Percentiles rank a stretch among this genome's conserved stretches.
These are phyloP conservation scores for Diloba caeruleocephala DNA, from an alignment of 2,888 invertebrate genomes.

Conservation along the genomic window DNA sequence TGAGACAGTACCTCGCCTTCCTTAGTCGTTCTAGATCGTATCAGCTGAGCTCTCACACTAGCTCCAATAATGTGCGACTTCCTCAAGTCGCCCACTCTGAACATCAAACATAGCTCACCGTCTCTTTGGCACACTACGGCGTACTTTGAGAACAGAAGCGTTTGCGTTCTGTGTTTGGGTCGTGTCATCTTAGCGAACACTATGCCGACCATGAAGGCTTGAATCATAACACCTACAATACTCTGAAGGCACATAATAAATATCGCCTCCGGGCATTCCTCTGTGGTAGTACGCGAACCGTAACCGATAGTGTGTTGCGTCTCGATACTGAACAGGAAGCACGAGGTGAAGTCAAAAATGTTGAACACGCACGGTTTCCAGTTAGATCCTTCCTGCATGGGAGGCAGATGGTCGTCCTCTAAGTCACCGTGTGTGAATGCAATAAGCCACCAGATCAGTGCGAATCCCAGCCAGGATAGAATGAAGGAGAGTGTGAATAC, in stretches of 20 bases:
- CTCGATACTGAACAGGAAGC: constrained; percentile 97
- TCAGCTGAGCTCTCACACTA: constrained; percentile 94
- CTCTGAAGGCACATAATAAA: constrained; percentile 97
- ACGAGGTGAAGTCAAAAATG: constrained; percentile 94
- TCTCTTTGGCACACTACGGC: constrained; percentile 96
- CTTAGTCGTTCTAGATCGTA: constrained; percentile 94
- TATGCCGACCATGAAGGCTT: constrained; percentile 94
- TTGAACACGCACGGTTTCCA: constrained; percentile 95
- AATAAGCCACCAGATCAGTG: constrained; percentile 96
- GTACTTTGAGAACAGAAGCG: constrained; percentile 95
- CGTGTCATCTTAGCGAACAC: constrained; percentile 97
- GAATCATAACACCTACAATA: constrained; percentile 95
- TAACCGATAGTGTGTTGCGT: constrained; percentile 98
- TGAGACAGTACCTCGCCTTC: constrained; percentile 95
- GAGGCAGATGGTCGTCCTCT: constrained; percentile 88
- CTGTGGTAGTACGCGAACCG: constrained; percentile 95
- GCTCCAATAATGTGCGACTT: constrained; percentile 97
- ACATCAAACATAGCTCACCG: constrained; percentile 94
- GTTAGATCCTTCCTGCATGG: constrained; percentile 82
- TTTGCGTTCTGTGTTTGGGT: constrained; percentile 97
- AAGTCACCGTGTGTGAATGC: constrained; percentile 96
- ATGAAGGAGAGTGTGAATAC: constrained; percentile 96
- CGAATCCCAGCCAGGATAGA: constrained; percentile 95
- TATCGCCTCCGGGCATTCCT: constrained; percentile 96
- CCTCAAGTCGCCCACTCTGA: constrained; percentile 96